Evolutionary conservation across 64 coral and sea anemone species (phyloP).

Genomic region (Orbicella faveolata): DNA sequence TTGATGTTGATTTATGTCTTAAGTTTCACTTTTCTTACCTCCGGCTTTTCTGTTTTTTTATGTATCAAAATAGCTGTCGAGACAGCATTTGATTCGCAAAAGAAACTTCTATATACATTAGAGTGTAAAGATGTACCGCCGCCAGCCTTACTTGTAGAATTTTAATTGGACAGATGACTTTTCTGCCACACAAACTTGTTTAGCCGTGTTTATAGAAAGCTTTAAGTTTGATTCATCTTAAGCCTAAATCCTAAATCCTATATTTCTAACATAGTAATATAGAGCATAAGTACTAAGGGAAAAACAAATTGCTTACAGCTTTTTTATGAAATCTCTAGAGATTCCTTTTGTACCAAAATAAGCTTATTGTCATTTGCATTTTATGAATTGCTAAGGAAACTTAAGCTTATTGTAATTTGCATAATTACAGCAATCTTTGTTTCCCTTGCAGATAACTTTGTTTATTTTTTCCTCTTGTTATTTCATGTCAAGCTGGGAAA

Average conservation of each 20-base stretch:
- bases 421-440: neutral
- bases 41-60: no score
- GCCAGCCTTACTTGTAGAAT: neutral
- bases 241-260: neutral
- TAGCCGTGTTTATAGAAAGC: neutral
- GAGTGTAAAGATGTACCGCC: no score
- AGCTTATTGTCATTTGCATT: neutral
- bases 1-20: no score
- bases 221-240: neutral
- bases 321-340: neutral
- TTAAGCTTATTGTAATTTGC: neutral
- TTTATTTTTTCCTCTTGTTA: neutral
- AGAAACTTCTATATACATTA: no score
- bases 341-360: neutral
- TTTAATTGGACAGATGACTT: constrained; percentile 18
- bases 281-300: neutral
- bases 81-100: no score
- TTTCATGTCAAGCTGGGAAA: neutral
- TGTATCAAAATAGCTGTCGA: no score
- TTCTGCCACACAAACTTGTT: neutral
- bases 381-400: neutral
- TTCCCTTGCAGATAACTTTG: neutral
- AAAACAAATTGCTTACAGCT: neutral
- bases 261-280: neutral
- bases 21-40: no score